Evolutionary conservation across 2,888 invertebrate species (phyloP), one percentile per base, ranked within the genome.

Genomic region (Pristionchus fissidentatus): DNA sequence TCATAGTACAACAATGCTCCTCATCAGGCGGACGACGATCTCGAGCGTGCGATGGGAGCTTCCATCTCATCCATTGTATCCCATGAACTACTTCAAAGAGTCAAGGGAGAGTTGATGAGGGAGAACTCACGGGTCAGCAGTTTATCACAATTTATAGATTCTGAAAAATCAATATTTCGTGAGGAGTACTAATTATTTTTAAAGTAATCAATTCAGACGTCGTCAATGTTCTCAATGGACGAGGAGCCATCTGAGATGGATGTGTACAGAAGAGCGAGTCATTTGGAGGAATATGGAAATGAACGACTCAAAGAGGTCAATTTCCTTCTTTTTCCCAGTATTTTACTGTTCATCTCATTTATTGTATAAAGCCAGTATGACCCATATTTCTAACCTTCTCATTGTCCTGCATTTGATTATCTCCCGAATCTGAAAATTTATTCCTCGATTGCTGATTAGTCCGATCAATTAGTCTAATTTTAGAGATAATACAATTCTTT

Each of bases 1-100:
- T n/a, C n/a, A n/a, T n/a, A 73, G 7, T 38, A 38, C 19, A 73
- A 38, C n/a, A 75, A 46, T 46, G 3, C 8, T 3, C 35, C 15
- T 57, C 35, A 83, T 81, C 80, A 87, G 83, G 84, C 83, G 26
- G 89, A 88, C 66, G 88, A 88, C 13, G 90, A 89, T 43, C 95
- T 96, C 91, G 96, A 96, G 92, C 95, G 96, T 93, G 90, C 90
- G 38, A 91, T 91, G 90, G 90, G 86, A n/a, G 91, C 91, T 15
- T 87, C 88, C 13, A 66, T 91, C n/a, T 89, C 88, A 38, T 90
- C 89, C 29, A 87, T 91, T 80, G 84, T 87, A 49, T 89, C 89
- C 5, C 91, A 91, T 84, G 90, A 90, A 66, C 87, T 91, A 57
- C 85, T 91, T 22, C 85, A 88, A 15, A 84, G 87, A 75, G 83